These are phyloP conservation scores for Junonia oenone DNA, from an alignment of 2,888 invertebrate genomes.

Conservation along the genomic window DNA sequence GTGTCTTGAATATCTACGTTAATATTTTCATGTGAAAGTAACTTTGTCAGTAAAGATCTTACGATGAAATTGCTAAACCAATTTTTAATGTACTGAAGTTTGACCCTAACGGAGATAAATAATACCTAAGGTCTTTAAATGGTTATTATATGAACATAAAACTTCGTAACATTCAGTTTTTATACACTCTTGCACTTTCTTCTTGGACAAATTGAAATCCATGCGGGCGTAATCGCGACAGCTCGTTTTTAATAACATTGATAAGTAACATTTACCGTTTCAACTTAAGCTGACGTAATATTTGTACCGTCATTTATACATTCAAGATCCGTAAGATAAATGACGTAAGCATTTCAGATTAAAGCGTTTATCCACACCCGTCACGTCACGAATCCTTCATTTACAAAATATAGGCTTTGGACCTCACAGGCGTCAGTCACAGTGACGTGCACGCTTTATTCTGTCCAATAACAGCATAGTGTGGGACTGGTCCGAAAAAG, in stretches of 20 bases:
- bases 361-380: not conserved
- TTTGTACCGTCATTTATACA: not conserved
- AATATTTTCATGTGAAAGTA: not conserved
- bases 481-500: too few relatives aligned
- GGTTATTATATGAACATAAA: too few relatives aligned
- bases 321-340: constrained; percentile 5
- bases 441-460: too few relatives aligned
- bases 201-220: too few relatives aligned
- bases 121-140: too few relatives aligned
- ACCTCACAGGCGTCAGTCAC: too few relatives aligned
- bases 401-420: not conserved
- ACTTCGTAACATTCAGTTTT: too few relatives aligned
- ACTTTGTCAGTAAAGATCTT: not conserved
- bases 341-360: constrained; percentile 5
- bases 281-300: constrained; percentile 8
- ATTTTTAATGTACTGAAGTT: too few relatives aligned
- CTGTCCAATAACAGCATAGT: too few relatives aligned
- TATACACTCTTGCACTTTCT: too few relatives aligned
- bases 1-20: not conserved
- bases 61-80: not conserved
- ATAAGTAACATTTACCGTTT: not conserved
- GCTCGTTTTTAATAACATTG: not conserved
- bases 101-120: too few relatives aligned
- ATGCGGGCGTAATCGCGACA: too few relatives aligned
- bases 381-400: not conserved